These are phyloP conservation scores for Cottus gobio DNA, from an alignment of 2,113 vertebrate species.

Conservation along the genomic window DNA sequence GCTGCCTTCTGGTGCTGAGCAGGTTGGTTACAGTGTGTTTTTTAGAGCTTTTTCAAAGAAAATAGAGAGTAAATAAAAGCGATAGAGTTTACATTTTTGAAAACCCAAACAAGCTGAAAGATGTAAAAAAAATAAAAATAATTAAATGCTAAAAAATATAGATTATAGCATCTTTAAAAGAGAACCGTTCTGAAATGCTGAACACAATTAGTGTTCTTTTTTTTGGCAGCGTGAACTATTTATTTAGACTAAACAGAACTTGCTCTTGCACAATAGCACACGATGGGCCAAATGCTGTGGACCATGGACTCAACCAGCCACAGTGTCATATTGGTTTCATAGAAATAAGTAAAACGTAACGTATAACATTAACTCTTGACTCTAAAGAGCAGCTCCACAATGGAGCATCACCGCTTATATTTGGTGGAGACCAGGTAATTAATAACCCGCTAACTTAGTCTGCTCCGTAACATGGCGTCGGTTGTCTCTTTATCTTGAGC, in stretches of 20 bases:
- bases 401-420: background rate
- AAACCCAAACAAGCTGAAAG: background rate
- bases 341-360: background rate
- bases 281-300: background rate
- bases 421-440: background rate
- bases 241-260: background rate
- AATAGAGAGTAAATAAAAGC: background rate
- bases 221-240: conserved; percentile 18
- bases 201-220: background rate
- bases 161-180: background rate
- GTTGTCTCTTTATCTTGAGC: conserved; percentile 12
- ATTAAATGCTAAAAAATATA: background rate
- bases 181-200: background rate
- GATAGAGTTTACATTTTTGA: background rate
- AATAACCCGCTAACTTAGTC: background rate
- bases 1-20: background rate
- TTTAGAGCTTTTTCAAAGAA: background rate
- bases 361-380: background rate
- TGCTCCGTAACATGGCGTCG: background rate
- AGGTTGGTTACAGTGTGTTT: background rate
- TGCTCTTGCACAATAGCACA: conserved; percentile 15
- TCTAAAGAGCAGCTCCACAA: background rate
- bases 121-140: background rate
- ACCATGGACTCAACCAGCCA: background rate
- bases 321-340: background rate